Evolutionary conservation across 2,797 vertebrate genomes (phyloP).

Genomic region (Ctenochaetus hawaiiensis): DNA sequence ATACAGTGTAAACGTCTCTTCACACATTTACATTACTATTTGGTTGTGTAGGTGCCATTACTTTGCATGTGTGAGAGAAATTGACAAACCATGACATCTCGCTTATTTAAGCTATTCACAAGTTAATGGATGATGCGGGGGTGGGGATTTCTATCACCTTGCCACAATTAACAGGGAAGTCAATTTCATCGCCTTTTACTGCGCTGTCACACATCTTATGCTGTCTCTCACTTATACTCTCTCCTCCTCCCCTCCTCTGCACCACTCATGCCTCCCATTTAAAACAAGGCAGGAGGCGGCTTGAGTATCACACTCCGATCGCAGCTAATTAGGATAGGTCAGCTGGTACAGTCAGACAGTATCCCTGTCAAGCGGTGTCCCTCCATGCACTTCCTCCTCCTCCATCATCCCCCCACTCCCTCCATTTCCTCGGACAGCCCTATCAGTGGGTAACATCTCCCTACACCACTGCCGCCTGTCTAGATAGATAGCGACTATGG

Average conservation of each 20-base stretch:
- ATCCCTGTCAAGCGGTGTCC: conserved; percentile 26
- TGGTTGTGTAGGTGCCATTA: conserved; percentile 15
- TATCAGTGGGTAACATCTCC: conserved; percentile 80
- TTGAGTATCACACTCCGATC: conserved; percentile 82
- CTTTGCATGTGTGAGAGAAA: conserved; percentile 23
- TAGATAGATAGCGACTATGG: conserved; percentile 67
- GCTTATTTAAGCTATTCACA: conserved; percentile 56
- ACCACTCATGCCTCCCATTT: conserved; percentile 55
- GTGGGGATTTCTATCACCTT: conserved; percentile 61
- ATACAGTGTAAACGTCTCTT: background rate
- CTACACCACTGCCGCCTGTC: conserved; percentile 69
- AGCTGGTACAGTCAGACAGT: conserved; percentile 81
- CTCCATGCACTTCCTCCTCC: conserved; percentile 61
- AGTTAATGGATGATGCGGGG: conserved; percentile 51
- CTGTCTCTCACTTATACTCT: conserved; percentile 48
- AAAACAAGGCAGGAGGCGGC: conserved; percentile 76
- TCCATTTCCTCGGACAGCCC: conserved; percentile 66
- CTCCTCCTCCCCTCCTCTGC: conserved; percentile 33
- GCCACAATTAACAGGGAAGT: conserved; percentile 65
- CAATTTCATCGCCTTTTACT: conserved; percentile 51
- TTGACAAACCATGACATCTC: conserved; percentile 60
- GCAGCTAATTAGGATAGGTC: conserved; percentile 82
- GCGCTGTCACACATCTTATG: conserved; percentile 54
- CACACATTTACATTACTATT: conserved; percentile 19
- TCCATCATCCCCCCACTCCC: conserved; percentile 47